Evolutionary conservation across 2,797 vertebrate species (phyloP), one percentile per base, ranked within the genome.

Genomic region (Acrocephalus scirpaceus): DNA sequence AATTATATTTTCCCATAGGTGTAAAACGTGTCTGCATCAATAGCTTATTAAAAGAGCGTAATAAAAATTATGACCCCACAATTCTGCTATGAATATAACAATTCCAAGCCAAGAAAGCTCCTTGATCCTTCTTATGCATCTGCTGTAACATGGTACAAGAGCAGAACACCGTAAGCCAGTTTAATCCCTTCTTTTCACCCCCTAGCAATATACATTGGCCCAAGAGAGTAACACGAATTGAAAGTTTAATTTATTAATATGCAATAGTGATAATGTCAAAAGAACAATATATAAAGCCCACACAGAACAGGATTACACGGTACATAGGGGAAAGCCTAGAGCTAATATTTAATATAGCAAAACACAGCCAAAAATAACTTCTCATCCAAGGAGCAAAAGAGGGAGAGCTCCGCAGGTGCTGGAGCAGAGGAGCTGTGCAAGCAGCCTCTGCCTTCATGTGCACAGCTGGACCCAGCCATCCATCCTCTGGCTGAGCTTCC

Each of bases 171-270:
- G 22, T 96, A 95, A 96, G 69, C 78, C 72, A 45, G 30, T 80
- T 95, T 96, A 96, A 96, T 97, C 95, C 94, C 88, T 88, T 72
- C 86, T 88, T 92, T 95, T 94, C 95, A 94, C 80, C 92, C 86
- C 69, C 77, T 96, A 96, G 94, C 96, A 96, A 96, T 96, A 96
- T 94, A 86, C 86, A 58, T 95, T 90, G 93, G 90, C 95, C 90
- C 94, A 66, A 72, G 91, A 95, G 95, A 93, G 81, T 56, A 92
- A 69, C 72, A 77, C 1, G 90, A 96, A 96, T 95, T 90, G 90
- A 45, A 97, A 91, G 95, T 93, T 95, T 92, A 96, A 96, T 97
- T 94, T 95, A 95, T 95, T 96, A 96, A 95, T 95, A 97, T 90
- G 94, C 81, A 93, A 93, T 88, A 89, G 92, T 94, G 94, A 96